Evolutionary conservation across 2,888 invertebrate species (phyloP).

Genomic region (Galerucella pusilla): DNA sequence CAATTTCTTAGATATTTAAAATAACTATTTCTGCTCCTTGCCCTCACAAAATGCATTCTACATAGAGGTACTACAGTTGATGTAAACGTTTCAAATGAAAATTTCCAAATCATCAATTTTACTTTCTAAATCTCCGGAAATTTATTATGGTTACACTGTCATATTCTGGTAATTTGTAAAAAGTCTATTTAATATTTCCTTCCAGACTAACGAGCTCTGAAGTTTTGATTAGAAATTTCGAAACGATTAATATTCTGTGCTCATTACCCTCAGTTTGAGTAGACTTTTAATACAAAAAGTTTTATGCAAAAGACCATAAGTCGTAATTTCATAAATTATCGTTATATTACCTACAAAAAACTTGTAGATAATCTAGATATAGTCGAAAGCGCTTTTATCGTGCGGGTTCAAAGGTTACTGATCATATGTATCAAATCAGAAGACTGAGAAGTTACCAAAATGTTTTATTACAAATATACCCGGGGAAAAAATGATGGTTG

Average conservation of each 20-base stretch:
- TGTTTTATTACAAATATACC: too few relatives aligned
- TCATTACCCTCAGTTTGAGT: neutral
- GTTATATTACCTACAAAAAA: neutral
- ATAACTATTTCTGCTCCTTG: too few relatives aligned
- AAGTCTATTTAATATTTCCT: neutral
- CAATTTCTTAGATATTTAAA: too few relatives aligned
- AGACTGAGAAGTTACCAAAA: too few relatives aligned
- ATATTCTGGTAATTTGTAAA: neutral
- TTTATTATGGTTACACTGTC: neutral
- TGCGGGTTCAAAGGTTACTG: too few relatives aligned
- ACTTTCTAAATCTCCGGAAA: neutral
- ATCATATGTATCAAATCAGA: too few relatives aligned
- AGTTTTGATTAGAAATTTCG: slow-evolving; percentile 8
- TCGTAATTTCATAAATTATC: neutral
- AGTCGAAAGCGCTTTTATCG: too few relatives aligned
- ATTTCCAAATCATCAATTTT: neutral
- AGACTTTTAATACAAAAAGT: slow-evolving; percentile 8
- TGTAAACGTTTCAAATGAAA: neutral
- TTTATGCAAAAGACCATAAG: neutral
- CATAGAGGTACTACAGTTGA: too few relatives aligned
- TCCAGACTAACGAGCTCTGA: neutral
- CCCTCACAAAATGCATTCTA: too few relatives aligned
- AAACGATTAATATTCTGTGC: slow-evolving; percentile 1
- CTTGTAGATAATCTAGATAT: neutral
- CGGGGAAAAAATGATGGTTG: too few relatives aligned